Percentiles rank a stretch among this genome's conserved stretches.
Evolutionary conservation across 2,797 vertebrate species (phyloP).

Genomic region (Taeniopygia guttata): DNA sequence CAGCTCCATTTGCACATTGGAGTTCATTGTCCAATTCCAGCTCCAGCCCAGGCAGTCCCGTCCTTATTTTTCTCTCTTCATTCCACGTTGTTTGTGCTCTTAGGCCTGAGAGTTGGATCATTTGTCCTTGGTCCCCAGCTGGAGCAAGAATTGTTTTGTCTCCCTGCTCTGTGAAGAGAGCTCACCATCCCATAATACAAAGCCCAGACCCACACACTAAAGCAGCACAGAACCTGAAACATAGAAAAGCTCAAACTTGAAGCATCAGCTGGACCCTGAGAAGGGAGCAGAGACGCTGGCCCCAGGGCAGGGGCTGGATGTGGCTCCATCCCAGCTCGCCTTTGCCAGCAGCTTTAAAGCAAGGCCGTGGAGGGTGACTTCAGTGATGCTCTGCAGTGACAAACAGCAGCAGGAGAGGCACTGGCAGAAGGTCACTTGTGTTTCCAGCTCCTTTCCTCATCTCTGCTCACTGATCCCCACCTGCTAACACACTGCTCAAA

Average conservation of each 20-base stretch:
- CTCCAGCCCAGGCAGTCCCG: neutral
- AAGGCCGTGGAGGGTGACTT: neutral
- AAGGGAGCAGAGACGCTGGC: neutral
- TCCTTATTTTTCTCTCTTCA: neutral
- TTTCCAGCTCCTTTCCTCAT: neutral
- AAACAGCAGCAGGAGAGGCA: neutral
- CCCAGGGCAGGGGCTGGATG: neutral
- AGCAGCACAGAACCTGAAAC: too few relatives aligned
- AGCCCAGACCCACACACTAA: too few relatives aligned
- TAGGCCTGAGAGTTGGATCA: too few relatives aligned
- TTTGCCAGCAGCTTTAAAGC: neutral
- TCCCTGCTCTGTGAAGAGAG: too few relatives aligned
- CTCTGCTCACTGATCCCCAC: conserved; percentile 7
- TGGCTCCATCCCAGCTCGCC: neutral
- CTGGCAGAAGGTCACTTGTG: neutral
- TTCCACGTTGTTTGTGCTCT: too few relatives aligned
- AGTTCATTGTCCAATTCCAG: neutral
- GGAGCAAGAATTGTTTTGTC: too few relatives aligned
- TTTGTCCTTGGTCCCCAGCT: too few relatives aligned
- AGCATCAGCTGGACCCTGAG: neutral
- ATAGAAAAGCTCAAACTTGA: too few relatives aligned
- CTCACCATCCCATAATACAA: too few relatives aligned
- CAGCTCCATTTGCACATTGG: neutral
- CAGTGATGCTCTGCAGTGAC: neutral
- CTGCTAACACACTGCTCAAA: neutral